These are phyloP conservation scores for Eulemur rufifrons DNA, from an alignment of 2,113 vertebrate species.

Conservation along the genomic window DNA sequence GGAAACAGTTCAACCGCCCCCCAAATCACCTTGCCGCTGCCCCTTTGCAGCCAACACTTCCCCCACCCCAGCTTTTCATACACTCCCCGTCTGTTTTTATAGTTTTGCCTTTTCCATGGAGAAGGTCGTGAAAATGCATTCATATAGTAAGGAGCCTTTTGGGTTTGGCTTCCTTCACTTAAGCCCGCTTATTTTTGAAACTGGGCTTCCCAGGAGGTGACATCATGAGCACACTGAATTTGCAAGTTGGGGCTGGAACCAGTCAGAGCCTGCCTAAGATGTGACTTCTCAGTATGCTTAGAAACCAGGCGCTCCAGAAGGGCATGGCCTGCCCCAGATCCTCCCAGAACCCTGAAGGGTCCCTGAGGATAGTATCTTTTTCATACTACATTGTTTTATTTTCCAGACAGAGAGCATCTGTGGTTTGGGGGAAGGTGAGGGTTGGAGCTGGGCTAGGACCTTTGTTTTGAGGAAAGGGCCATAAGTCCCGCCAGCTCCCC, in stretches of 20 bases:
- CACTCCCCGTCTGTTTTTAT: not conserved
- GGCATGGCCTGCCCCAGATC: rapidly evolving
- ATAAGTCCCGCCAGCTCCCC: not conserved
- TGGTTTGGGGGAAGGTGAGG: not conserved
- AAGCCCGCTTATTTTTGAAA: not conserved
- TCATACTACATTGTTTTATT: not conserved
- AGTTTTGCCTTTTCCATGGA: not conserved
- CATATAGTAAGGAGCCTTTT: not conserved
- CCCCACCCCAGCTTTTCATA: not conserved
- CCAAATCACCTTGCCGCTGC: not conserved
- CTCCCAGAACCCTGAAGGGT: not conserved
- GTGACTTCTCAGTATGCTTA: not conserved
- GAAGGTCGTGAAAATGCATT: not conserved
- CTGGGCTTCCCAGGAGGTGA: not conserved
- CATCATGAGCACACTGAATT: not conserved
- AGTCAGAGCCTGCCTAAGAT: not conserved
- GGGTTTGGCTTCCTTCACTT: not conserved
- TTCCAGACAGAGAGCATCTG: not conserved
- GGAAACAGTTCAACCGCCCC: too few relatives aligned
- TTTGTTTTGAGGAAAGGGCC: not conserved
- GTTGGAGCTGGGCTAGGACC: not conserved
- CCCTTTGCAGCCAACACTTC: too few relatives aligned
- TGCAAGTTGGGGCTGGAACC: not conserved
- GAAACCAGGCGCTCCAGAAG: not conserved
- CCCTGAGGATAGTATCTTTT: not conserved